Conservation (phyloP, 2,113 vertebrate genomes). For the Pterocles burchelli region DNA sequence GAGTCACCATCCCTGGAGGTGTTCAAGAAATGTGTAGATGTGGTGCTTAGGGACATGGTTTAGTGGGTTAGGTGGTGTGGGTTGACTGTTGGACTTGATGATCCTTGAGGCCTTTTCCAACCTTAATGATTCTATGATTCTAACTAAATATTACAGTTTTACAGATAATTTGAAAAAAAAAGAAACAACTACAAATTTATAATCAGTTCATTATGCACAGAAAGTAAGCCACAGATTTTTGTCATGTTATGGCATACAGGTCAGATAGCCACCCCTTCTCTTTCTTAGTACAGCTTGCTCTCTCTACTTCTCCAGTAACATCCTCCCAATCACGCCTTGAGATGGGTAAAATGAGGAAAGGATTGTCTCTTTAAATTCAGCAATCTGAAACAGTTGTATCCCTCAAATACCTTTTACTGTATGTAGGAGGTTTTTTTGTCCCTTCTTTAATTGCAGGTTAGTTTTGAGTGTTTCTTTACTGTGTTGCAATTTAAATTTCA, state of each 20-base stretch:
- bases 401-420: not conserved
- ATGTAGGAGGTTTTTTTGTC: not conserved
- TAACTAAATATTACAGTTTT: not conserved
- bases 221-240: not conserved
- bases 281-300: not conserved
- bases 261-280: not conserved
- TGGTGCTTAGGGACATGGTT: too few species aligned
- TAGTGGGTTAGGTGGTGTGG: too few species aligned
- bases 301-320: not conserved
- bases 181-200: not conserved
- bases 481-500: not conserved
- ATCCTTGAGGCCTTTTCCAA: too few species aligned
- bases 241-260: not conserved
- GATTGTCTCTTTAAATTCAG: not conserved
- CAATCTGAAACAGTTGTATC: not conserved
- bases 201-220: not conserved
- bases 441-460: not conserved
- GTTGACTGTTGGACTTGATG: too few species aligned
- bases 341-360: not conserved
- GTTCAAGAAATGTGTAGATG: too few species aligned
- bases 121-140: too few species aligned
- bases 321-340: not conserved
- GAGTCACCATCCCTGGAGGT: too few species aligned
- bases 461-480: not conserved
- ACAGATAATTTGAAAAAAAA: not conserved